Base-by-base conservation (phyloP, 2,888 invertebrate genomes). In the Agriopis marginaria region DNA sequence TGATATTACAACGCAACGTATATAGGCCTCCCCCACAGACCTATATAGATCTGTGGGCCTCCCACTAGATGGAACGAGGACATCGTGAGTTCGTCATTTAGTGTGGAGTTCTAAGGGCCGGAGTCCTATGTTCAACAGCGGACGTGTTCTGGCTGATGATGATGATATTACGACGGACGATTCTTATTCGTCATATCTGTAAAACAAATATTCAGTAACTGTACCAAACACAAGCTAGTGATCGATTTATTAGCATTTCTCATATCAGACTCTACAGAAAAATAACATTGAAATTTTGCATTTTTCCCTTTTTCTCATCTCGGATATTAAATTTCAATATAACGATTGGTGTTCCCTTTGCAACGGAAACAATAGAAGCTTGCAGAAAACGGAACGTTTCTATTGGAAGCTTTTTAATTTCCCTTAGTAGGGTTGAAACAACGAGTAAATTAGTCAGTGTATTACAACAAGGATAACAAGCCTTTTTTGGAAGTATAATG, bases 251-350 rank as follows among this genome's bases (percentile, higher is more conserved):
- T 40, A 60, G 42, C 7, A 42, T 54, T 40, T 39, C n/a, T 51
- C 51, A 49, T 59, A 55, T 50, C 17, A 12, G 40, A 53, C 51
- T 51, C 54, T 23, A 14, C 54, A 44, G 45, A 64, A 49, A 60
- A 47, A 53, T 40, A 39, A 45, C 51, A 58, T 54, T 59, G 59
- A 10, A 64, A 65, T 12, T 40, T 23, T 17, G 17, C 12, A 58
- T 32, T 45, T 56, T 56, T 12, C 7, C 45, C 53, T 42, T 56
- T 55, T 64, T 51, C 51, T 56, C 61, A 56, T 61, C 14, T 61
- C 60, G 40, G 63, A 69, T 69, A 65, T 69, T 56, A 65, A 60
- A 69, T 61, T 65, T 64, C 61, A 56, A 39, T 10, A 53, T 44
- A 45, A 9, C 56, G 45, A 54, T 59, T 58, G 54, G 40, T 55